A percentile compares a stretch with the other conserved stretches of the same genome.
These are phyloP conservation scores for Hippopotamyrus pictus DNA, from an alignment of 2,797 vertebrate genomes.

Conservation along the genomic window DNA sequence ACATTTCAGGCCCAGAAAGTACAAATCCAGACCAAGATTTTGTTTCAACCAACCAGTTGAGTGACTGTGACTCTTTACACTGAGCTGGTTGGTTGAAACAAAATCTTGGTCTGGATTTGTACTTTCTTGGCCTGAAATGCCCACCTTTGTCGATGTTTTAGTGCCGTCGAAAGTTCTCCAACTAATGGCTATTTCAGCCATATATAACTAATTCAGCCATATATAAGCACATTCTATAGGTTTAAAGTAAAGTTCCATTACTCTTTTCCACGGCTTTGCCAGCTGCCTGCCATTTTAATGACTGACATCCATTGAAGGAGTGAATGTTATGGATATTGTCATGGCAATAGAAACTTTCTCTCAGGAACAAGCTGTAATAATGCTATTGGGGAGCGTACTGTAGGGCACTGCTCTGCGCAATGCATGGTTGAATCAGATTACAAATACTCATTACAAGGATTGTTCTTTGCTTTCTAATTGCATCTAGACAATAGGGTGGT, in stretches of 20 bases:
- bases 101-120: background rate
- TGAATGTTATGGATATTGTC: constrained; percentile 23
- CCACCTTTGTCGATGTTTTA: background rate
- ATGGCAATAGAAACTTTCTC: constrained; percentile 38
- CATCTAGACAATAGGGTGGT: background rate
- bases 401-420: background rate
- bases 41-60: background rate
- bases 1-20: background rate
- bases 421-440: background rate
- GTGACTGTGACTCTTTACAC: background rate
- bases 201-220: constrained; percentile 43
- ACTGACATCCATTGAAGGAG: background rate
- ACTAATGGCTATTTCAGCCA: constrained; percentile 49
- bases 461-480: background rate
- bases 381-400: background rate
- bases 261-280: constrained; percentile 37
- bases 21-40: background rate
- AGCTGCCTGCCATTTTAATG: constrained; percentile 26
- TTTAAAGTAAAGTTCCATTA: constrained; percentile 58
- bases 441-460: background rate
- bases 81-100: background rate
- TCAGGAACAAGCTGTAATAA: background rate
- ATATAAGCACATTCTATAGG: constrained; percentile 43
- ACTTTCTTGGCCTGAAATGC: background rate
- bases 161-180: constrained; percentile 33